Conservation (phyloP, 1,140 invertebrate genomes). For the Matsumurasca onukii region DNA sequence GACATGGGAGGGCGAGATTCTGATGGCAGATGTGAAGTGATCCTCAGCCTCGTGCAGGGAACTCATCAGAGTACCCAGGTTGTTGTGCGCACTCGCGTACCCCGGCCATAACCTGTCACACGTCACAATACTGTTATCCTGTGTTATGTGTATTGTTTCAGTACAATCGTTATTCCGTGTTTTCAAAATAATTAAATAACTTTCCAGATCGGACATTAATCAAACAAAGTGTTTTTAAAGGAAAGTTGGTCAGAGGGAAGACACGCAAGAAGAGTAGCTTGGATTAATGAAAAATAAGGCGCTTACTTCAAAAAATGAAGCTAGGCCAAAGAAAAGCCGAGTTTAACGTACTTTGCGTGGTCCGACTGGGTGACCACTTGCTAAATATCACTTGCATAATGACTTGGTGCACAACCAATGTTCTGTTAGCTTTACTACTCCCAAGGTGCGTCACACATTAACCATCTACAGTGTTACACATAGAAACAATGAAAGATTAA, state of each 20-base stretch:
- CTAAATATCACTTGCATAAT: neutral
- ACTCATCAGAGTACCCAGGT: constrained; percentile 76
- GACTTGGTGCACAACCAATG: neutral
- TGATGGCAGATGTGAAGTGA: constrained; percentile 75
- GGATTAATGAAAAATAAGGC: neutral
- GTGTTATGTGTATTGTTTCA: neutral
- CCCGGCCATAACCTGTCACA: constrained; percentile 74
- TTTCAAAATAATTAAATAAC: neutral
- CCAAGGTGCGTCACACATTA: neutral
- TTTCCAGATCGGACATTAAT: too few species aligned
- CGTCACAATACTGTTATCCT: too few species aligned
- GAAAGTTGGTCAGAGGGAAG: neutral
- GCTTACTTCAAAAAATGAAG: neutral
- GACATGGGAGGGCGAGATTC: constrained; percentile 72
- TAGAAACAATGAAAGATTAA: constrained; percentile 52
- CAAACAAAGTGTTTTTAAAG: too few species aligned
- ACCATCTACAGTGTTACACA: neutral
- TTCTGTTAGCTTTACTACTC: neutral
- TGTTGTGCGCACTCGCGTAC: constrained; percentile 87
- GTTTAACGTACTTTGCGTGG: neutral
- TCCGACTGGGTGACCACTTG: neutral
- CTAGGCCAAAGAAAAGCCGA: neutral
- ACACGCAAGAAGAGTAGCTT: neutral
- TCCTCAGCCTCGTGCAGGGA: constrained; percentile 65
- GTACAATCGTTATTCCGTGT: neutral